A percentile compares a stretch with the other conserved stretches of the same genome.
Evolutionary conservation across 1,140 invertebrate species (phyloP).

Genomic region (Magallana angulata): DNA sequence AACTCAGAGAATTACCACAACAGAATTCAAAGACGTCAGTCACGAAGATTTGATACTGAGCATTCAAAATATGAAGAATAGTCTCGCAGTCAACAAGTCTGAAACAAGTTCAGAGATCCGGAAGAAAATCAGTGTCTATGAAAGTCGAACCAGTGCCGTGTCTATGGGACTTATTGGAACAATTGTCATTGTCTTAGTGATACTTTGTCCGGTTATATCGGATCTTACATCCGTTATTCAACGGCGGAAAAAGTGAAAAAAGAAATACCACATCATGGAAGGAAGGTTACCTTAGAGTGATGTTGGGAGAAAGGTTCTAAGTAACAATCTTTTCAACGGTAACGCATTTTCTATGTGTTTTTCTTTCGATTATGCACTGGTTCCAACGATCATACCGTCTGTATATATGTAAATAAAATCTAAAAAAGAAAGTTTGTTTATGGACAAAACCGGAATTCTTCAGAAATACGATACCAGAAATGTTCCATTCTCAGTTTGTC

Average conservation of each 20-base stretch:
- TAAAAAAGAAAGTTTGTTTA: too few relatives aligned
- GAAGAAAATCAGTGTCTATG: slow-evolving; percentile 18
- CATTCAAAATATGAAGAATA: slow-evolving; percentile 7
- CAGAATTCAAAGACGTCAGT: background rate
- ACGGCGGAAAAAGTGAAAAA: background rate
- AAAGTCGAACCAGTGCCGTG: slow-evolving; percentile 18
- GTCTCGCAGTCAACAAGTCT: slow-evolving; percentile 15
- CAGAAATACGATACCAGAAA: too few relatives aligned
- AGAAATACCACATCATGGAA: too few relatives aligned
- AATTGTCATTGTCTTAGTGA: background rate
- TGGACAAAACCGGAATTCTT: too few relatives aligned
- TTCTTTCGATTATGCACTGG: too few relatives aligned
- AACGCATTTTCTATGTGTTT: too few relatives aligned
- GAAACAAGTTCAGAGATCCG: slow-evolving; percentile 24
- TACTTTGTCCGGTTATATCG: background rate
- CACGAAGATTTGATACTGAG: background rate
- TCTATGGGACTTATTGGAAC: slow-evolving; percentile 22
- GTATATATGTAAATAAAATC: too few relatives aligned
- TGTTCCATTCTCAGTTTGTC: too few relatives aligned
- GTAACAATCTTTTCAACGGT: too few relatives aligned
- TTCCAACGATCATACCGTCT: too few relatives aligned
- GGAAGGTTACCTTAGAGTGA: too few relatives aligned
- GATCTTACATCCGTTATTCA: background rate
- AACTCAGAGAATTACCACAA: background rate
- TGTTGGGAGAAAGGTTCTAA: too few relatives aligned